phyloP scores from a whole-genome alignment of 2,113 vertebrate species.

The Bos javanicus region DNA sequence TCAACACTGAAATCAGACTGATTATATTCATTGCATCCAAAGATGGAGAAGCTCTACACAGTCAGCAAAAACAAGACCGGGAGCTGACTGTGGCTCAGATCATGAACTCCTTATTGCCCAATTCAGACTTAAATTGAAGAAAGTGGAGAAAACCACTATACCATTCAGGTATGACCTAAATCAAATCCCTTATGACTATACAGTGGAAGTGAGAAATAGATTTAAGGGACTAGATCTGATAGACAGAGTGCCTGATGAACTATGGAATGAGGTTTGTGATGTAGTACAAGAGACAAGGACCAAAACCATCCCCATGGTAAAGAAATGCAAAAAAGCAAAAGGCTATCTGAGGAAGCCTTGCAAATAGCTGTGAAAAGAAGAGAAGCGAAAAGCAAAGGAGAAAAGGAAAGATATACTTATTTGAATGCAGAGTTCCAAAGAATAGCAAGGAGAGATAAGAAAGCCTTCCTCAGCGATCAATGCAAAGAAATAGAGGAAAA shows the following conservation, averaged over 20 bases:
- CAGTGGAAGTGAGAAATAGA: background rate
- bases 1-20: rapidly evolving
- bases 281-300: rapidly evolving
- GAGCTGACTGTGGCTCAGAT: background rate
- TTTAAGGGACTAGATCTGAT: background rate
- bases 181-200: background rate
- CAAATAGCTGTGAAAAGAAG: background rate
- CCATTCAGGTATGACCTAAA: background rate
- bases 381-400: background rate
- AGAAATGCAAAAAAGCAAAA: background rate
- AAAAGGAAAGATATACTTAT: background rate
- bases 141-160: background rate
- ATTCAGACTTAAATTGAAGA: background rate
- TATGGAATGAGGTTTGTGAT: rapidly evolving
- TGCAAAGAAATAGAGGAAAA: background rate
- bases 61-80: background rate
- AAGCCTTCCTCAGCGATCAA: rapidly evolving
- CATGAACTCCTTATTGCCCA: background rate
- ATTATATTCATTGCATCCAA: background rate
- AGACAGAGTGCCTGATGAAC: background rate
- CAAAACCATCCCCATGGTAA: background rate
- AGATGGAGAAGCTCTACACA: background rate
- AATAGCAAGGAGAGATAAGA: background rate
- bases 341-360: background rate
- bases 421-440: background rate